Conservation (phyloP, 30 jellyfish, hydroid and myxozoan species). For the Hydractinia symbiolongicarpus region DNA sequence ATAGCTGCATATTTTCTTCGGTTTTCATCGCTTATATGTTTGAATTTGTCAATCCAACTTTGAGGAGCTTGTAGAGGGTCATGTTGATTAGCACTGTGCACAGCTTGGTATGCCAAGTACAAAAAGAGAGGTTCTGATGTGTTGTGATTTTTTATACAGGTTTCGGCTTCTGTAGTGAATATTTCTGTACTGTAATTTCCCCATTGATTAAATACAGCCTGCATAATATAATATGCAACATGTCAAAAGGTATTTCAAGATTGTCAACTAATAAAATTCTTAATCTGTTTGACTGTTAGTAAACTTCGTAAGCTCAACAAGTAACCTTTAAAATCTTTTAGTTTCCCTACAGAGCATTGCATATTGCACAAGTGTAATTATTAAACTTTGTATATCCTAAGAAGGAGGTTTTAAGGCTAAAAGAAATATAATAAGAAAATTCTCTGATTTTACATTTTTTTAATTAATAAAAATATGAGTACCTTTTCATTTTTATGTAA, state of each 20-base stretch:
- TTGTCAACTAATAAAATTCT: too few species aligned
- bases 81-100: conserved; percentile 82
- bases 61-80: conserved; percentile 88
- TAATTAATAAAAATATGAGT: too few species aligned
- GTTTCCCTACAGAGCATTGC: too few species aligned
- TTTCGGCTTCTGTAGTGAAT: conserved; percentile 69
- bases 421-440: too few species aligned
- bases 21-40: conserved; percentile 58
- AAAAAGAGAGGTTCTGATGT: conserved; percentile 69
- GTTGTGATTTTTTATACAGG: conserved; percentile 50
- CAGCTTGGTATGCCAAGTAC: conserved; percentile 93
- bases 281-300: too few species aligned
- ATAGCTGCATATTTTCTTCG: conserved; percentile 93
- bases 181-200: conserved; percentile 88
- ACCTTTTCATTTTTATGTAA: conserved; percentile 76
- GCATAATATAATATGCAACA: neutral
- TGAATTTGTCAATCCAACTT: conserved; percentile 54
- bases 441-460: too few species aligned
- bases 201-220: conserved; percentile 86
- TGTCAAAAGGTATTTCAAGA: neutral
- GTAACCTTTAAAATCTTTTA: too few species aligned
- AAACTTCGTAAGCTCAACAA: too few species aligned
- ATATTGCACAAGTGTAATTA: too few species aligned
- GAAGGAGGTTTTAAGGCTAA: too few species aligned
- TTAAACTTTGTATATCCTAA: too few species aligned